These are phyloP conservation scores for Tenrec ecaudatus DNA, from an alignment of 2,113 vertebrate genomes.

Conservation along the genomic window DNA sequence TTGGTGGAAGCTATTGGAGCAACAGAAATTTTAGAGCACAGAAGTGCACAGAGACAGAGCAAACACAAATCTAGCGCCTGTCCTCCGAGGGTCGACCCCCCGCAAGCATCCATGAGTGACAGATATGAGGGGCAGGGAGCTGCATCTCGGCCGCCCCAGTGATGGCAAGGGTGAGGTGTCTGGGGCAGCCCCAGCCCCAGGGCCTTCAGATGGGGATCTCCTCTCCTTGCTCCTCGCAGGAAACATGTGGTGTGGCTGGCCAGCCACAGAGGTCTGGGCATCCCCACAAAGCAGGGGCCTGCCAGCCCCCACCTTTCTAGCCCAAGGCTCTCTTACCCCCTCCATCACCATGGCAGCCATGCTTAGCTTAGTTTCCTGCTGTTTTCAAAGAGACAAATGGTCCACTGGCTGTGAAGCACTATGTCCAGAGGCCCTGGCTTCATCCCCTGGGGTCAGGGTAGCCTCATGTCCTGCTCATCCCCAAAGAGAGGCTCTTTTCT, in stretches of 20 bases:
- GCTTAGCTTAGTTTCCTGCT: slow-evolving; percentile 66
- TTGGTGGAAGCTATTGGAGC: neutral
- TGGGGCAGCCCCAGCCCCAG: slow-evolving; percentile 75
- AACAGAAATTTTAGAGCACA: neutral
- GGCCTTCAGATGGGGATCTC: slow-evolving; percentile 78
- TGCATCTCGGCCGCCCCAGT: neutral
- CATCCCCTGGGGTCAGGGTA: neutral
- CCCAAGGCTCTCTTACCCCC: slow-evolving; percentile 28
- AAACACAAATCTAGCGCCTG: neutral
- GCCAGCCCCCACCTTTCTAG: neutral
- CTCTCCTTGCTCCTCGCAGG: slow-evolving; percentile 73
- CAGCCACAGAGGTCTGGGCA: slow-evolving; percentile 70
- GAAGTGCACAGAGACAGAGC: neutral
- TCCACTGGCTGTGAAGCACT: neutral
- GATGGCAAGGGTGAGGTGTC: neutral
- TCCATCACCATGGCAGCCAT: slow-evolving; percentile 8
- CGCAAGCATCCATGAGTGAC: neutral
- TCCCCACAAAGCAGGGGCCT: slow-evolving; percentile 66
- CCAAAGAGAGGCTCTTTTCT: neutral
- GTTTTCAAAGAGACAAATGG: slow-evolving; percentile 56
- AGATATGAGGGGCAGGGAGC: neutral
- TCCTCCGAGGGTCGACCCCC: neutral
- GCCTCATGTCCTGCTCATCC: neutral
- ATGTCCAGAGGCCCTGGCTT: slow-evolving; percentile 7
- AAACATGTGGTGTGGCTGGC: slow-evolving; percentile 55